Evolutionary conservation across 1,140 invertebrate species (phyloP), one percentile per base, ranked within the genome.

Genomic region (Psix sp.): DNA sequence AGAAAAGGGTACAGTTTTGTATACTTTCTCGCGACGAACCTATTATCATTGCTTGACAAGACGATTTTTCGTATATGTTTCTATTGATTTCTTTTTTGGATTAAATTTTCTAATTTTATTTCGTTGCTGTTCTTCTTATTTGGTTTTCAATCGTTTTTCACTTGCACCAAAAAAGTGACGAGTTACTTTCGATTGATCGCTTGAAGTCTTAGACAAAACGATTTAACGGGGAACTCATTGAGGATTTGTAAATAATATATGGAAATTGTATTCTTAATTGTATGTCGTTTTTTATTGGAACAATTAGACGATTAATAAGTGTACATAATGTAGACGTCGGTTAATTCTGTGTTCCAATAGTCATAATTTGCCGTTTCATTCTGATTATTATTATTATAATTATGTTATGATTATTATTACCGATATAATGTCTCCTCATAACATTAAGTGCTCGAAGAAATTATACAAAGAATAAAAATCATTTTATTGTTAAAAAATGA

Each of bases 1-100:
- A 60, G 17, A 70, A 76, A 78, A 71, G 71, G 80, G 57, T 76
- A 54, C 56, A 56, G 56, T 56, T 71, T 71, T 62, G 35, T 63
- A 46, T 62, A 62, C 49, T 71, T 71, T 71, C 54, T 35, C 42
- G 26, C 33, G 26, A 33, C 24, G 20, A 52, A 35, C 13, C 13
- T 35, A 11, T 3, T 35, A 10, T 13, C 1, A 35, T 13, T 35
- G n/a, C 21, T 7, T 3, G 21, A 24, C 3, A 24, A 35, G 2
- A 2, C n/a, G 6, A 35, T 2, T 51, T 26, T 35, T 3, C n/a
- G 3, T 35, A 13, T 35, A 2, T 2, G 6, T 10, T n/a, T 29
- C 7, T n/a, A n/a, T 10, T 7, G 2, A 7, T 10, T 7, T 7
- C 7, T 29, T 18, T 52, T 63, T 63, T 62, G 18, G 49, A 38